A percentile compares a stretch with the other conserved stretches of the same genome.
These are phyloP conservation scores for Ischnus inquisitorius DNA, from an alignment of 2,888 invertebrate species.

Conservation along the genomic window DNA sequence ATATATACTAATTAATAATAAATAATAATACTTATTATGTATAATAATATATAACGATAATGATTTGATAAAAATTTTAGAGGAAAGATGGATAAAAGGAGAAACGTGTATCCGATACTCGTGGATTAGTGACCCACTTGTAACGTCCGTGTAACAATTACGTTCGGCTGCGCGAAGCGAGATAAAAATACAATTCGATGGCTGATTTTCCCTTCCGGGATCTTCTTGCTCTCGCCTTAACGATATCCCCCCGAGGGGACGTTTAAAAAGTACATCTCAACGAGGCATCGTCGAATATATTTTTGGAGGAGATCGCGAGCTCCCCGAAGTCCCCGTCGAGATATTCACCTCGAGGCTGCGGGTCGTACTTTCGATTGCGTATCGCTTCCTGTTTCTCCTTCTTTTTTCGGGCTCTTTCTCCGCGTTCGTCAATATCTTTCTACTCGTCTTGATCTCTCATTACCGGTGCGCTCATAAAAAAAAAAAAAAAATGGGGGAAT, in stretches of 20 bases:
- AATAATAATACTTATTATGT: too few relatives aligned
- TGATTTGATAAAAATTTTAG: too few relatives aligned
- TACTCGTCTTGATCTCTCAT: background rate
- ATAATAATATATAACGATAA: too few relatives aligned
- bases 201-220: slow-evolving; percentile 44
- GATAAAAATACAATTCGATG: background rate
- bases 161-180: background rate
- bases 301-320: slow-evolving; percentile 62
- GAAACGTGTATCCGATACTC: too few relatives aligned
- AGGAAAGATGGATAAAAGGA: too few relatives aligned
- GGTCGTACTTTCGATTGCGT: slow-evolving; percentile 61
- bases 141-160: background rate
- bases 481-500: background rate
- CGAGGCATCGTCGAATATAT: slow-evolving; percentile 42
- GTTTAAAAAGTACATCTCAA: slow-evolving; percentile 57
- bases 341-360: slow-evolving; percentile 40
- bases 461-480: background rate
- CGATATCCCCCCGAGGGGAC: slow-evolving; percentile 28
- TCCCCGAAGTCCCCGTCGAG: slow-evolving; percentile 18
- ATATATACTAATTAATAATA: too few relatives aligned
- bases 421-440: background rate
- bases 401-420: background rate
- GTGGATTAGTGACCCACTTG: too few relatives aligned
- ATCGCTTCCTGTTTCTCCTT: slow-evolving; percentile 29
- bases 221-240: slow-evolving; percentile 39